A percentile compares a stretch with the other conserved stretches of the same genome.
Evolutionary conservation across 2,797 vertebrate species (phyloP).

Genomic region (Otus scops): DNA sequence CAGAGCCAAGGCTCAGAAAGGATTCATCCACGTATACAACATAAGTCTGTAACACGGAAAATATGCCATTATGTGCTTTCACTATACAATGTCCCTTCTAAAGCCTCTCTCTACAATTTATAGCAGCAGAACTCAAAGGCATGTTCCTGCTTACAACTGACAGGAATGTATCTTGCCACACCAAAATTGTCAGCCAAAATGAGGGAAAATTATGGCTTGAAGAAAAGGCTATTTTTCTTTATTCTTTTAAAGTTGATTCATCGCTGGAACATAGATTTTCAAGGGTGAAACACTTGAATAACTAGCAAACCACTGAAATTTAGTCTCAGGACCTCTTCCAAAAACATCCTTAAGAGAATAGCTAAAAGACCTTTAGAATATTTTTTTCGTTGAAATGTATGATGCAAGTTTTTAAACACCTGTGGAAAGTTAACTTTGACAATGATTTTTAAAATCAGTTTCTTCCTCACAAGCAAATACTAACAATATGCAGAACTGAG

Average conservation of each 20-base stretch:
- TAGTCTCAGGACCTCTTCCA: background rate
- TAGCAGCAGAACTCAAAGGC: background rate
- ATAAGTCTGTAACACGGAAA: background rate
- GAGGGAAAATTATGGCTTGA: background rate
- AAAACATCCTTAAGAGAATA: background rate
- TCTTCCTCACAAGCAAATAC: background rate
- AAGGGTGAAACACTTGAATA: background rate
- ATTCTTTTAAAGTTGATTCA: background rate
- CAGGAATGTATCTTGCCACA: constrained; percentile 8
- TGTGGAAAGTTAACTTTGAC: background rate
- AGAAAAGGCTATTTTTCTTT: background rate
- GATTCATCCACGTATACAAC: background rate
- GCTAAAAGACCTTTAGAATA: background rate
- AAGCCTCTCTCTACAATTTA: background rate
- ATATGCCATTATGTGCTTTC: background rate
- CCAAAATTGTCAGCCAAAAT: background rate
- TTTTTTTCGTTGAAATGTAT: background rate
- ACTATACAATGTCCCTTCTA: background rate
- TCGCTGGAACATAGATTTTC: background rate
- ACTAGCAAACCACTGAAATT: background rate
- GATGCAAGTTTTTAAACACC: background rate
- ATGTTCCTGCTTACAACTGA: background rate
- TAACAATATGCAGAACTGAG: background rate
- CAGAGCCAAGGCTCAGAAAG: background rate
- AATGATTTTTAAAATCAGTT: background rate